phyloP scores from a whole-genome alignment of 1,140 invertebrate species.

The Bacillus rossius region DNA sequence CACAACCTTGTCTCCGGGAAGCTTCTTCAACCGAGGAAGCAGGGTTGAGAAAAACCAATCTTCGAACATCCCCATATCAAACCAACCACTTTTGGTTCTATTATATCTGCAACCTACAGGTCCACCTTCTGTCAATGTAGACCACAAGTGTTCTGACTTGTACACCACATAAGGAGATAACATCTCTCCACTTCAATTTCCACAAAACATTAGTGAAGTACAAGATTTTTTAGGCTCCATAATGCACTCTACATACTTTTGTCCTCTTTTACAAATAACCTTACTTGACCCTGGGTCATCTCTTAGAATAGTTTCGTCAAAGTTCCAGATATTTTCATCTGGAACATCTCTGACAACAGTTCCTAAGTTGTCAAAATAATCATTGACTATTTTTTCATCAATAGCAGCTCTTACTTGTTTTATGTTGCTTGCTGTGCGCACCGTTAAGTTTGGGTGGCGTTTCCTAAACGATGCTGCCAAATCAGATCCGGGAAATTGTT shows the following conservation, averaged over 20 bases:
- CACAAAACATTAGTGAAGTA: slow-evolving; percentile 1
- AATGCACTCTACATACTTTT: neutral
- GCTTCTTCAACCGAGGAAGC: slow-evolving; percentile 25
- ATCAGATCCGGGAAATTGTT: neutral
- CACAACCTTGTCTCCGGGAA: slow-evolving; percentile 32
- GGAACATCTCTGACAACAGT: neutral
- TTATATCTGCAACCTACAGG: slow-evolving; percentile 26
- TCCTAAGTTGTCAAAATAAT: neutral
- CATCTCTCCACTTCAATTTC: slow-evolving; percentile 1
- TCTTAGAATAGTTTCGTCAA: neutral
- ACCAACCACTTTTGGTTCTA: slow-evolving; percentile 32
- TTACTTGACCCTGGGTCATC: neutral
- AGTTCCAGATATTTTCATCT: slow-evolving; percentile 5
- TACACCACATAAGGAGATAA: slow-evolving; percentile 16
- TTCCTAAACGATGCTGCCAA: too few species aligned
- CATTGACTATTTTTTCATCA: too few species aligned
- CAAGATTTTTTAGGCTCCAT: neutral
- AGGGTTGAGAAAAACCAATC: slow-evolving; percentile 31
- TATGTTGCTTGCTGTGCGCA: too few species aligned
- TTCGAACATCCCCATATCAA: slow-evolving; percentile 33
- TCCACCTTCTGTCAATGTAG: slow-evolving; percentile 29
- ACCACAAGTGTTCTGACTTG: slow-evolving; percentile 27
- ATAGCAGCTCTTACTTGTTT: too few species aligned
- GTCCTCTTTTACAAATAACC: neutral
- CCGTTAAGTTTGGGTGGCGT: too few species aligned